phyloP scores from a whole-genome alignment of 2,797 vertebrate genomes.

The Sardinella longiceps region DNA sequence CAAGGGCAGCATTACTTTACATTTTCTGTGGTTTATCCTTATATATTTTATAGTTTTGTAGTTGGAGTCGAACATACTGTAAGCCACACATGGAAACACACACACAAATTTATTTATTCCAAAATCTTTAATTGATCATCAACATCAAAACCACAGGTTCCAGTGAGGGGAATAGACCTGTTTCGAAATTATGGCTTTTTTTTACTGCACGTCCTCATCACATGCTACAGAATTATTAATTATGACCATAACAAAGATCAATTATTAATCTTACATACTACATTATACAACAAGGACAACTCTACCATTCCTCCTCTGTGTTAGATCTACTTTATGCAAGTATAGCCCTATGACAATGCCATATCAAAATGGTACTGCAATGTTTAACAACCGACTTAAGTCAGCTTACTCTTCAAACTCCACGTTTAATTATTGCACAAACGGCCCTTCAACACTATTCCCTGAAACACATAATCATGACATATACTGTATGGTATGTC shows the following conservation, averaged over 20 bases:
- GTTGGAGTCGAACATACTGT: neutral
- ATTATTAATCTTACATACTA: neutral
- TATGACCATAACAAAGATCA: neutral
- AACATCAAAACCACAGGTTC: slow-evolving; percentile 14
- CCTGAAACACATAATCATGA: neutral
- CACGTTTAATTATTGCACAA: neutral
- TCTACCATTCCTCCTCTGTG: neutral
- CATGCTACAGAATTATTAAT: neutral
- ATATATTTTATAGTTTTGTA: neutral
- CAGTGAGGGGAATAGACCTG: neutral
- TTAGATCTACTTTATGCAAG: neutral
- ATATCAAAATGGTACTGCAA: slow-evolving; percentile 23
- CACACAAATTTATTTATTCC: neutral
- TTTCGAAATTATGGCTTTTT: slow-evolving; percentile 16
- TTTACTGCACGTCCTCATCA: neutral
- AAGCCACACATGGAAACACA: neutral
- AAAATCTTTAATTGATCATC: neutral
- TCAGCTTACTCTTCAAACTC: neutral
- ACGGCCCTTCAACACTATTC: neutral
- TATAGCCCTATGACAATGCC: slow-evolving; percentile 10
- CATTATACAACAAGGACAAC: neutral
- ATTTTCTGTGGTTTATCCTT: neutral
- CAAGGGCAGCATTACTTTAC: neutral
- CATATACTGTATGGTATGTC: neutral
- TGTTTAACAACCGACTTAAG: neutral